Percentiles rank a stretch among this genome's conserved stretches.
Conservation (phyloP, 1,140 invertebrate genomes). For the Macrobrachium nipponense region DNA sequence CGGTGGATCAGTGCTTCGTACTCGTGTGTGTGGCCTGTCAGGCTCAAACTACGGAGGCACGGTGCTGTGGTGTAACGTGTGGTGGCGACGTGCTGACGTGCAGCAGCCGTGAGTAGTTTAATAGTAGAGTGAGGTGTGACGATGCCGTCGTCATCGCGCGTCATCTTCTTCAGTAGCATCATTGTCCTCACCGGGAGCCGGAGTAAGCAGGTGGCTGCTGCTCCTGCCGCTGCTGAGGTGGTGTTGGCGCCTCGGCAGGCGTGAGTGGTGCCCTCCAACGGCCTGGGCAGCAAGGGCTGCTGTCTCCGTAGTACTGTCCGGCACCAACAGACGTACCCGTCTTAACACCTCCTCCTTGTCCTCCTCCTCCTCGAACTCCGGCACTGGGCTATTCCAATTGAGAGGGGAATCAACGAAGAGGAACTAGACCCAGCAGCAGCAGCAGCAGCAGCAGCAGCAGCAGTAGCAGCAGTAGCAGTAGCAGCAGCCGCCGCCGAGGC, state of each 20-base stretch:
- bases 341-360: too few relatives aligned
- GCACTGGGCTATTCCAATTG: too few relatives aligned
- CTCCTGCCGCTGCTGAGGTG: not conserved
- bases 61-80: conserved; percentile 28
- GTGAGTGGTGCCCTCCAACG: conserved; percentile 54
- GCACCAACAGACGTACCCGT: conserved; percentile 17
- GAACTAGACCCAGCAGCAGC: conserved; percentile 1
- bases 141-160: conserved; percentile 44
- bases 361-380: too few relatives aligned
- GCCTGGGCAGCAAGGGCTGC: conserved; percentile 20
- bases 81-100: conserved; percentile 36
- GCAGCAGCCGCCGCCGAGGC: too few relatives aligned
- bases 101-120: not conserved
- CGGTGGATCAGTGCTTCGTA: conserved; percentile 44
- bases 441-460: not conserved
- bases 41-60: conserved; percentile 41
- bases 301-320: conserved; percentile 13
- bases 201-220: conserved; percentile 51
- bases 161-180: conserved; percentile 29
- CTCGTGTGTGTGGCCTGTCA: conserved; percentile 32
- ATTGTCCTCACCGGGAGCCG: conserved; percentile 39
- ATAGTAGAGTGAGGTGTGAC: conserved; percentile 7
- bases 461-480: too few relatives aligned
- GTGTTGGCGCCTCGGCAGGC: conserved; percentile 46
- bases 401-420: conserved; percentile 17